Percentiles rank a stretch among this genome's conserved stretches.
Evolutionary conservation across 2,888 invertebrate genomes (phyloP).

Genomic region (Tachina fera): DNA sequence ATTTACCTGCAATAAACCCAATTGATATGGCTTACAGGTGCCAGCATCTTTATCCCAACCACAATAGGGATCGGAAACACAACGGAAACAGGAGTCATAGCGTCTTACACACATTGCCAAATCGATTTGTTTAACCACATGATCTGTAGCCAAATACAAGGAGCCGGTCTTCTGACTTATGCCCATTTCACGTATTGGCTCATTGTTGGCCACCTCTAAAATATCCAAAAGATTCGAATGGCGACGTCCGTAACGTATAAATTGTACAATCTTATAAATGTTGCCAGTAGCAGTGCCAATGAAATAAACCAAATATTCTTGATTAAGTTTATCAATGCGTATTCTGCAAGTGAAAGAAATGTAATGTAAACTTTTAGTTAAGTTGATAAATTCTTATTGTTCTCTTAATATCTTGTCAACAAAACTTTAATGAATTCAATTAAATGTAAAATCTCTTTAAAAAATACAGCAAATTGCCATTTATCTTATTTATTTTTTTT

Average conservation of each 20-base stretch:
- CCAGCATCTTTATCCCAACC: conserved; percentile 97
- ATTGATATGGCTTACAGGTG: conserved; percentile 93
- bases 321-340: conserved; percentile 83
- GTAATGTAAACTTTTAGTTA: background rate
- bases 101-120: conserved; percentile 94
- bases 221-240: conserved; percentile 94
- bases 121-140: conserved; percentile 93
- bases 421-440: conserved; percentile 26
- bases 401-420: background rate
- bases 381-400: background rate
- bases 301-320: conserved; percentile 94
- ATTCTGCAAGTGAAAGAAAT: conserved; percentile 77
- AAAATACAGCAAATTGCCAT: background rate
- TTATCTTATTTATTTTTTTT: conserved; percentile 2
- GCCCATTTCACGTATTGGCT: conserved; percentile 94
- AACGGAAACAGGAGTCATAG: conserved; percentile 95
- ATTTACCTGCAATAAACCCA: conserved; percentile 86
- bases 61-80: conserved; percentile 97
- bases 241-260: conserved; percentile 91
- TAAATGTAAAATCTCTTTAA: conserved; percentile 18
- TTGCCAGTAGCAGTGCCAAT: conserved; percentile 93
- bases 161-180: conserved; percentile 94
- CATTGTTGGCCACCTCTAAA: conserved; percentile 94
- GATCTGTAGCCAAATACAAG: conserved; percentile 94
- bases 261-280: conserved; percentile 97